These are phyloP conservation scores for Enteromius thamalakanensis DNA, from an alignment of 2,797 vertebrate species.

Conservation along the genomic window DNA sequence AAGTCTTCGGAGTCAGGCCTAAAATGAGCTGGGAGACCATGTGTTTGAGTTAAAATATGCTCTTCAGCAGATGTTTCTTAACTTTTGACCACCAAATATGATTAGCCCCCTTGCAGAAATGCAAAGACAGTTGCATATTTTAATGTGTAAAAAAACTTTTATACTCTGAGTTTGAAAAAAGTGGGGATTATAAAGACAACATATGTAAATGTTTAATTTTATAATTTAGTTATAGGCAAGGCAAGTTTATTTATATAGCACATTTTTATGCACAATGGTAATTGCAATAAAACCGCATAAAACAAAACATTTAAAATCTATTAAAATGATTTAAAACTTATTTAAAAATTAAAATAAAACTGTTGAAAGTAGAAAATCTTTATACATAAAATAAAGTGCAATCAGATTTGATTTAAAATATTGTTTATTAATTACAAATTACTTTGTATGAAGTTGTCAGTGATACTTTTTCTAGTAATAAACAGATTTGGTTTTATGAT, in stretches of 20 bases:
- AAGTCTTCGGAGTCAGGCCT: constrained; percentile 69
- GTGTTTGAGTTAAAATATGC: neutral
- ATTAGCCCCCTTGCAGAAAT: neutral
- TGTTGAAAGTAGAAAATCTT: too few relatives aligned
- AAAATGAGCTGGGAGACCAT: constrained; percentile 33
- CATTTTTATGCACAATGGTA: too few relatives aligned
- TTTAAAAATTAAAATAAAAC: too few relatives aligned
- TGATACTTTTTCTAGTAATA: neutral
- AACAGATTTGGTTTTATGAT: neutral
- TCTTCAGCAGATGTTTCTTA: neutral
- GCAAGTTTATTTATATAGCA: too few relatives aligned
- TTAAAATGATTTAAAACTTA: too few relatives aligned
- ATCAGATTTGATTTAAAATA: neutral
- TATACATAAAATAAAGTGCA: too few relatives aligned
- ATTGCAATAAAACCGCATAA: too few relatives aligned
- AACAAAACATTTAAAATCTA: too few relatives aligned
- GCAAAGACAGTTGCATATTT: neutral
- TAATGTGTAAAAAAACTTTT: neutral
- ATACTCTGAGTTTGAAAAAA: too few relatives aligned
- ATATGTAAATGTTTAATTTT: neutral
- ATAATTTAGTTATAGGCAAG: neutral
- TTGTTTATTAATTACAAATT: neutral
- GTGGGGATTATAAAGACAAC: neutral
- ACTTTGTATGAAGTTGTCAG: neutral
- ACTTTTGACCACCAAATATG: constrained; percentile 1